phyloP scores from a whole-genome alignment of 2,888 invertebrate species.

The Himalopsyche kuldschensis region DNA sequence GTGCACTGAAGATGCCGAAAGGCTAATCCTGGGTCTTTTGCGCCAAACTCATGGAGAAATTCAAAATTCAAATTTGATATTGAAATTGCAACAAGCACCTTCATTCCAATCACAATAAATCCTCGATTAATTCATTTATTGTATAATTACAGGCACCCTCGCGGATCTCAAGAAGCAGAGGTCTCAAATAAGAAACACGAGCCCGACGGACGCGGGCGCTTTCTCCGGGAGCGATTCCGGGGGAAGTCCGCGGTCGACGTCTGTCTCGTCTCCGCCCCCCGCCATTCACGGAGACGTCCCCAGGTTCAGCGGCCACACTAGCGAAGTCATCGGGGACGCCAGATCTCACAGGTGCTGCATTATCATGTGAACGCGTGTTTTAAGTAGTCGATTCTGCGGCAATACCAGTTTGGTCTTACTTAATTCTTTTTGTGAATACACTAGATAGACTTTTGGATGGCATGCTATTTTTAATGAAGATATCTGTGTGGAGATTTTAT shows the following conservation, averaged over 20 bases:
- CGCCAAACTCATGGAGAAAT: too few species aligned
- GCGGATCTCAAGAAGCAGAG: constrained; percentile 93
- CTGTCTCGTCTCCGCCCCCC: constrained; percentile 52
- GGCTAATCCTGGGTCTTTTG: too few species aligned
- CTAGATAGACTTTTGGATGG: neutral
- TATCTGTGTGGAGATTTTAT: neutral
- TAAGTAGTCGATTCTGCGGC: neutral
- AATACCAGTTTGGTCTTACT: neutral
- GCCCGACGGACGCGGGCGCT: constrained; percentile 55
- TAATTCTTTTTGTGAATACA: too few species aligned
- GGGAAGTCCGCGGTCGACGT: constrained; percentile 49
- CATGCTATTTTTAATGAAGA: neutral
- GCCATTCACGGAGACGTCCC: constrained; percentile 53
- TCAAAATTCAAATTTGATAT: too few species aligned
- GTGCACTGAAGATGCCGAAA: too few species aligned
- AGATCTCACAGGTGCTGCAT: constrained; percentile 73
- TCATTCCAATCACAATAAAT: too few species aligned
- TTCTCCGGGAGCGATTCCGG: constrained; percentile 50
- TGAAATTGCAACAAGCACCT: too few species aligned
- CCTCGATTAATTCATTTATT: constrained; percentile 10
- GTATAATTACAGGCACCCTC: constrained; percentile 67
- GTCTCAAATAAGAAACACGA: constrained; percentile 75
- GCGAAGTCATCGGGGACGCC: constrained; percentile 76
- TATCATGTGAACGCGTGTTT: constrained; percentile 61
- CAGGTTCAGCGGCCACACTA: constrained; percentile 73